Conservation (phyloP, 2,797 vertebrate species). For the Lutjanus argentimaculatus region DNA sequence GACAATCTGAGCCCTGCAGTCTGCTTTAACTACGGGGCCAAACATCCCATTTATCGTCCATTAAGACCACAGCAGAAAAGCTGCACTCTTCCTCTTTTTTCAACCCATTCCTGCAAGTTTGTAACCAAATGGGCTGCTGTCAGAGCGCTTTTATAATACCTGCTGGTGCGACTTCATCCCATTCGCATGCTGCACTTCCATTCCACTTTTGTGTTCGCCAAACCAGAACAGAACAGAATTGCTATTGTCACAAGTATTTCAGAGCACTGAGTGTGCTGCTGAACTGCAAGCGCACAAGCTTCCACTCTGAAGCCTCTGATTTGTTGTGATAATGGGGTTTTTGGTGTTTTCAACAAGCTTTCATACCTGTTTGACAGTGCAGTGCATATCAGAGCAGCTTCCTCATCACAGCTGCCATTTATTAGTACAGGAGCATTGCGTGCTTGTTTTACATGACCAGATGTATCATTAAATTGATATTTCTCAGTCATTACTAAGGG, state of each 20-base stretch:
- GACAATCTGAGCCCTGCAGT: slow-evolving; percentile 52
- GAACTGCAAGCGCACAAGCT: slow-evolving; percentile 18
- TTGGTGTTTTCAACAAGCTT: slow-evolving; percentile 47
- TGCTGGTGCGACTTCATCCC: slow-evolving; percentile 51
- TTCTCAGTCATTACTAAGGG: slow-evolving; percentile 11
- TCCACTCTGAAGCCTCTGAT: slow-evolving; percentile 34
- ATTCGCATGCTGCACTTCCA: slow-evolving; percentile 46
- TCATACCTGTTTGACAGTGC: slow-evolving; percentile 41
- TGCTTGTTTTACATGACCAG: slow-evolving; percentile 16
- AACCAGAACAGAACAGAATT: slow-evolving; percentile 58
- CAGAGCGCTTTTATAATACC: slow-evolving; percentile 59
- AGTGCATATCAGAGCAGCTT: slow-evolving; percentile 17
- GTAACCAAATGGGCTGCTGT: slow-evolving; percentile 43
- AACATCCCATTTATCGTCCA: slow-evolving; percentile 75
- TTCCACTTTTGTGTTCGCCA: slow-evolving; percentile 59
- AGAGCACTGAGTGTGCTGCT: slow-evolving; percentile 26
- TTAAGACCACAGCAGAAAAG: slow-evolving; percentile 61
- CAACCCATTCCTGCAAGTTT: slow-evolving; percentile 31
- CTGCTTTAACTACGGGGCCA: slow-evolving; percentile 56
- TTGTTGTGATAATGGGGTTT: slow-evolving; percentile 51
- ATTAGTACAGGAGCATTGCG: slow-evolving; percentile 3
- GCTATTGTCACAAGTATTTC: slow-evolving; percentile 59
- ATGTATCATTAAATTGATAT: slow-evolving; percentile 13
- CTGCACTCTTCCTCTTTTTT: slow-evolving; percentile 28
- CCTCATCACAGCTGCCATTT: slow-evolving; percentile 35